Base-by-base conservation (phyloP, 2,113 vertebrate species). In the Siniperca knerii region DNA sequence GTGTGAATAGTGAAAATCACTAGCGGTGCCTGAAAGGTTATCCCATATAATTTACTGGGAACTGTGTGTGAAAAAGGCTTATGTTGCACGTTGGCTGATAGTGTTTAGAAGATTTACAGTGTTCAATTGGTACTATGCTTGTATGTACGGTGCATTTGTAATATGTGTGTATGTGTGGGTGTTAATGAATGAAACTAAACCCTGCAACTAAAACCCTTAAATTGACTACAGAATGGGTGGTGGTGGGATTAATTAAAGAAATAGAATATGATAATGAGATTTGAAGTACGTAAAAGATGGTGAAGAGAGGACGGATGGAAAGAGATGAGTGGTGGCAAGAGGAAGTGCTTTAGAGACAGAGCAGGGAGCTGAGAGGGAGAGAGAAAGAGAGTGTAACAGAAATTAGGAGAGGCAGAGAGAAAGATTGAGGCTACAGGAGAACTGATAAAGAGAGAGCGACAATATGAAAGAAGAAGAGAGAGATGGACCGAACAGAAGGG, bases 171-270 rank as follows among this genome's bases (percentile, higher is more conserved):
- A n/a, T 46, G 66, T 54, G 82, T 60, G 35, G 18, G 79, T 23
- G 79, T 81, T 55, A 52, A 62, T 83, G 54, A 78, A 77, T 70
- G 64, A 83, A 84, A 79, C n/a, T 1, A 29, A 80, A 58, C 13
- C 35, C 33, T 61, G 16, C 77, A 58, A 77, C 60, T 48, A 75
- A 83, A 70, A 40, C 25, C 61, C 0, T 13, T 42, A 21, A 70
- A 77, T 21, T 74, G 61, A 90, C 84, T 54, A 80, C 54, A 54
- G 13, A 55, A 60, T 48, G 29, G 29, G 29, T 29, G 25, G 33
- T 40, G 58, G 33, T 29, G 23, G 81, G 68, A 77, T 84, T 84
- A 80, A 90, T 85, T 76, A 77, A 62, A 66, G 11, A 35, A 86
- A 79, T 8, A 42, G 29, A 81, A 74, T 61, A 64, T 35, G 11